Base-by-base conservation (phyloP, 1,140 invertebrate genomes). In the Drosophila sturtevanti region DNA sequence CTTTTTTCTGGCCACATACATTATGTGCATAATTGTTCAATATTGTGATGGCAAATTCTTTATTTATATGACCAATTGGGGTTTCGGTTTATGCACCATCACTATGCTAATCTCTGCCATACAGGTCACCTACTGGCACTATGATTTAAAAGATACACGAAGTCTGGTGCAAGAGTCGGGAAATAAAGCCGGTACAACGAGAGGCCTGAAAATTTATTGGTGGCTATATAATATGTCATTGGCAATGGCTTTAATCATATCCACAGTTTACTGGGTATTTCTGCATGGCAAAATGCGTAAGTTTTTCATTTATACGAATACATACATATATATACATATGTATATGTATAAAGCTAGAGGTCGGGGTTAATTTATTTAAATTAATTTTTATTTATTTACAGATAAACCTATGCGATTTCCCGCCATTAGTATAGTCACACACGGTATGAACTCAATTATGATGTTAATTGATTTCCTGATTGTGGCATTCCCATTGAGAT, bases 11-110 rank as follows among this genome's bases (percentile, higher is more conserved):
- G 68, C 72, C 5, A 93, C 94, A 0, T 84, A 93, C 22, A 67
- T 94, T 0, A 92, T 92, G 41, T 94, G 94, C 12, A 66, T 94
- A 0, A 91, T 93, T 12, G 92, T 94, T 58, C 71, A 93, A 69
- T 91, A 77, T 38, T 82, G 75, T 48, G 78, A 77, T 54, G 91
- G 90, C 22, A 90, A 79, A 68, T 84, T 85, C 68, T 94, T 95
- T 35, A 96, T 96, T 41, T 96, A 96, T 85, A 93, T 96, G 69
- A 96, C 96, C 22, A 95, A 96, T 89, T 96, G 96, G 95, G 95
- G 95, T 18, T 93, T 95, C 72, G 81, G 93, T 0, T 69, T 95
- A 0, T 94, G 94, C 51, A 63, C 81, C 10, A n/a, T 85, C 9
- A 90, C 89, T 2, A 72, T 90, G 68, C n/a, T 92, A 1, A 52